Conservation (phyloP, 2,113 vertebrate genomes). For the Numenius arquata region DNA sequence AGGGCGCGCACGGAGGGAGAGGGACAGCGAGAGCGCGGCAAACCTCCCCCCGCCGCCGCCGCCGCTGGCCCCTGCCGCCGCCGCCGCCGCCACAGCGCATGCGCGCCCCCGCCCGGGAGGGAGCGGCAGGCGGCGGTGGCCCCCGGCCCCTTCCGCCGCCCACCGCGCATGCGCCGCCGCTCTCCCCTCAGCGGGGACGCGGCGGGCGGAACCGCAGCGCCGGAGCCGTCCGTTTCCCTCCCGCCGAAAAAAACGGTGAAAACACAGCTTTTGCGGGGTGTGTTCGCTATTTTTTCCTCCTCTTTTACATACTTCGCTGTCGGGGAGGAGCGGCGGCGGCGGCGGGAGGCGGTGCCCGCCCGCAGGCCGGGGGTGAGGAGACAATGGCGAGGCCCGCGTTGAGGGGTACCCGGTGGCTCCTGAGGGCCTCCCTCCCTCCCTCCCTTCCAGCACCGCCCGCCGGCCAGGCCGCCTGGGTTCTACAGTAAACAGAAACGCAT, state of each 20-base stretch:
- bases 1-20: not conserved
- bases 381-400: not conserved
- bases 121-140: not conserved
- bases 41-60: not conserved
- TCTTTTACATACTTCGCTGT: too few species aligned
- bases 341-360: not conserved
- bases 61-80: not conserved
- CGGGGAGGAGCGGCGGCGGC: not conserved
- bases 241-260: rapidly evolving
- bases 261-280: rapidly evolving
- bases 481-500: rapidly evolving
- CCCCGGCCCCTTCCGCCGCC: not conserved
- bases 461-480: rapidly evolving
- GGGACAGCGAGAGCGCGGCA: not conserved
- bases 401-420: not conserved
- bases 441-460: not conserved
- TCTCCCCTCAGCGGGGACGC: not conserved
- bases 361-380: not conserved
- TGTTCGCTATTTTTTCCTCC: too few species aligned
- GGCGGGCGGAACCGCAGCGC: rapidly evolving
- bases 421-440: not conserved
- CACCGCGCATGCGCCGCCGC: not conserved
- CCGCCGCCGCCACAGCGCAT: not conserved
- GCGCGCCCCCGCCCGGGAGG: not conserved
- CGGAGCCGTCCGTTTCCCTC: rapidly evolving